phyloP scores from a whole-genome alignment of 2,888 invertebrate species.

The Troides oblongomaculatus region DNA sequence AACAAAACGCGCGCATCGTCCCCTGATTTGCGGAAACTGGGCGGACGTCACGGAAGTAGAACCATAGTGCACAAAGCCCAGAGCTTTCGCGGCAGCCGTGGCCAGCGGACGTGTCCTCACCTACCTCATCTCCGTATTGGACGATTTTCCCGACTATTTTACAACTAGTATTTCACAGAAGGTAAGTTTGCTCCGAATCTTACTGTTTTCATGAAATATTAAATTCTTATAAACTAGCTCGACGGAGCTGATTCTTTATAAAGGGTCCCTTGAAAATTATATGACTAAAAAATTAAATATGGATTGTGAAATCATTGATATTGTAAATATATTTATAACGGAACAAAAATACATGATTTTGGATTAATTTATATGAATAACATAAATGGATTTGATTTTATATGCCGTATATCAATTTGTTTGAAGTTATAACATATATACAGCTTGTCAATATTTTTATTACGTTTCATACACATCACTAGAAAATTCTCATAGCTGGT shows the following conservation, averaged over 20 bases:
- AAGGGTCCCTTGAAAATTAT: not conserved
- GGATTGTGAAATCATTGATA: not conserved
- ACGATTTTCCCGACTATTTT: not conserved
- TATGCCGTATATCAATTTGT: too few species aligned
- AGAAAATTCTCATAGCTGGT: too few species aligned
- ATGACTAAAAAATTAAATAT: not conserved
- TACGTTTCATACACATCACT: too few species aligned
- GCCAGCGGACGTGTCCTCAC: not conserved
- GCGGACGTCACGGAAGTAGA: not conserved
- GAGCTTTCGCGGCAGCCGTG: conserved; percentile 1
- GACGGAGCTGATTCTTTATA: not conserved
- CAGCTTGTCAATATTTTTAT: too few species aligned
- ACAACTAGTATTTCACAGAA: not conserved
- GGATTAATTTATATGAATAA: too few species aligned
- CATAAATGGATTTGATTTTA: too few species aligned
- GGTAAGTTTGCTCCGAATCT: not conserved
- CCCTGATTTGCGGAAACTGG: not conserved
- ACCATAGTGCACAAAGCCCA: not conserved
- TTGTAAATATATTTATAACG: not conserved
- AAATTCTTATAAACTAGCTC: not conserved
- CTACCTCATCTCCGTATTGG: not conserved
- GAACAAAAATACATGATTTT: not conserved
- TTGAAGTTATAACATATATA: too few species aligned
- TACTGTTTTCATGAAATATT: not conserved
- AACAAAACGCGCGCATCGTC: not conserved